Evolutionary conservation across 1,140 invertebrate genomes (phyloP), one percentile per base, ranked within the genome.

Genomic region (Cherax quadricarinatus): DNA sequence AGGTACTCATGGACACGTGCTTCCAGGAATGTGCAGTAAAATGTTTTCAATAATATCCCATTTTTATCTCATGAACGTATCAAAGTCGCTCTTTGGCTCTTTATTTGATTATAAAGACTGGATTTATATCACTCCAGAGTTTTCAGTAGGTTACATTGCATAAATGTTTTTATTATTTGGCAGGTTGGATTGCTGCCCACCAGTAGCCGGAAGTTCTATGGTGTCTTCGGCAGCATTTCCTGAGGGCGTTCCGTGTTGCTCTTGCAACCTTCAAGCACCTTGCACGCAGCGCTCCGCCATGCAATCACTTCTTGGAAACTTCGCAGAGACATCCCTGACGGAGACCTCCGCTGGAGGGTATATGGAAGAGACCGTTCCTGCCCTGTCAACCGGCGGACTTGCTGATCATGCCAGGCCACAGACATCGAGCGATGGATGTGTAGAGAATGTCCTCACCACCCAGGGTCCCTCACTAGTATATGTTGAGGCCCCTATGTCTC

Each of bases 181-280:
- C 81, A 90, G 88, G 24, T 66, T 90, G 88, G 82, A 90, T 60
- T 90, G 88, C 66, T 90, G 88, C 49, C 24, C 88, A 18, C 48
- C 48, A 7, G 41, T 48, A 12, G 24, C 21, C 53, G 81, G 80
- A 14, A 62, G n/a, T 4, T 57, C 41, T 14, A 53, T 21, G 51
- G 30, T 21, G n/a, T 70, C 88, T n/a, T 16, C 60, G 62, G n/a
- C 70, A 21, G 41, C 88, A 6, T 60, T 84, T 49, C 66, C 88
- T 73, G 51, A 84, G 7, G 88, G 73, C 18, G 49, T 16, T 14
- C n/a, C 78, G 4, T 90, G 88, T 53, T 90, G 88, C 53, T 83
- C 88, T n/a, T 90, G 88, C 53, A 84, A 30, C 48, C 48, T 48
- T 66, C 51, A 88, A 48, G 53, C 51, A 24, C 24, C 86, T 18